Conservation (phyloP, 2,113 vertebrate species). For the Ceratotherium simum region DNA sequence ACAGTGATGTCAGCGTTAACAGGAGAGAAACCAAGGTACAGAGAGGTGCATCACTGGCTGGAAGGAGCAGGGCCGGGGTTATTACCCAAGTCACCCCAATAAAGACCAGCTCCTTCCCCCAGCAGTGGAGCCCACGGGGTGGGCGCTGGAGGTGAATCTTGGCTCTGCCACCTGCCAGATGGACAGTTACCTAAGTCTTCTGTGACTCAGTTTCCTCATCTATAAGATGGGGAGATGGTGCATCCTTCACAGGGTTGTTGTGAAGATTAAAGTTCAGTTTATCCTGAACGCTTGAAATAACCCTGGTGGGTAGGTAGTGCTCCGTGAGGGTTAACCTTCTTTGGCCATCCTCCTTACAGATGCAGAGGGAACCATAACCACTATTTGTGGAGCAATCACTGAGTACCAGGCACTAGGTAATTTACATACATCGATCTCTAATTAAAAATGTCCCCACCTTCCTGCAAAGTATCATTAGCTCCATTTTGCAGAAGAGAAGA, state of each 20-base stretch:
- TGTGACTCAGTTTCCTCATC: background rate
- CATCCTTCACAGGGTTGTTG: fast-evolving
- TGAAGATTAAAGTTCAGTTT: too few species aligned
- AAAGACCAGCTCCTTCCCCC: background rate
- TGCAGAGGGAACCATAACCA: fast-evolving
- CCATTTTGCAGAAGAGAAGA: background rate
- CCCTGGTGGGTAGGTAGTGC: background rate
- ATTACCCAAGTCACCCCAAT: fast-evolving
- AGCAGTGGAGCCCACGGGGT: too few species aligned
- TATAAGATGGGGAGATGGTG: fast-evolving
- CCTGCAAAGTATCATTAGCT: background rate
- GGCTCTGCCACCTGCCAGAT: background rate
- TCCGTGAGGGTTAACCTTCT: fast-evolving
- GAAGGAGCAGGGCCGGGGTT: background rate
- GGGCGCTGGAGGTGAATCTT: background rate
- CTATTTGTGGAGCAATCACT: background rate
- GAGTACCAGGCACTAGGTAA: fast-evolving
- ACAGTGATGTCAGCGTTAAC: fast-evolving
- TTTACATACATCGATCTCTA: background rate
- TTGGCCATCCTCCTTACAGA: fast-evolving
- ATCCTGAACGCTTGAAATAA: fast-evolving
- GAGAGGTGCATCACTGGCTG: fast-evolving
- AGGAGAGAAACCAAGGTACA: background rate
- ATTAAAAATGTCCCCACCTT: background rate
- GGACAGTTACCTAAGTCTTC: fast-evolving